A percentile compares a stretch with the other conserved stretches of the same genome.
phyloP scores from a whole-genome alignment of 64 coral and sea anemone species.

The Platygyra sinensis region DNA sequence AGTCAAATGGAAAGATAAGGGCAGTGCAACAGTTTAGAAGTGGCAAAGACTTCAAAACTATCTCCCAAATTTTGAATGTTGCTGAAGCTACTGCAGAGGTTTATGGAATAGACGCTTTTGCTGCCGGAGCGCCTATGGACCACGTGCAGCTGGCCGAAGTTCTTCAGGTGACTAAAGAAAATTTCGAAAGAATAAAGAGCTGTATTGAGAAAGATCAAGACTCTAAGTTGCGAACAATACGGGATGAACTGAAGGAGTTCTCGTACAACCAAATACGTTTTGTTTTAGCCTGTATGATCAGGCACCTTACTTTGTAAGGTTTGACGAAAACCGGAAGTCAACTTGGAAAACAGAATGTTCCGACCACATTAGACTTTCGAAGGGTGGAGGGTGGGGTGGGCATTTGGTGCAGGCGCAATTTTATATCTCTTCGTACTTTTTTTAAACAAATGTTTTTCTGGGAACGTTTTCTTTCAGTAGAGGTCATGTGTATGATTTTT shows the following conservation, averaged over 20 bases:
- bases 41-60: neutral
- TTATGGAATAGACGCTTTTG: neutral
- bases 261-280: conserved; percentile 28
- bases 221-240: neutral
- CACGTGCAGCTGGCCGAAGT: neutral
- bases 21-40: neutral
- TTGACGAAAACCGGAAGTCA: too few species aligned
- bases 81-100: neutral
- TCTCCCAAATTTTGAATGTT: neutral
- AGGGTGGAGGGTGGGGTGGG: too few species aligned
- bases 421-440: too few species aligned
- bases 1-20: neutral
- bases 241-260: neutral
- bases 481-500: too few species aligned
- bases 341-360: too few species aligned
- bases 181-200: neutral
- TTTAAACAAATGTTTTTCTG: too few species aligned
- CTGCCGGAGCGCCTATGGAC: neutral
- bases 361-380: too few species aligned
- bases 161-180: neutral
- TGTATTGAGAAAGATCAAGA: neutral
- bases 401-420: too few species aligned
- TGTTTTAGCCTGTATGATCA: conserved; percentile 17
- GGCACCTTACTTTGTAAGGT: neutral
- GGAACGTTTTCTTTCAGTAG: too few species aligned